Evolutionary conservation across 2,113 vertebrate genomes (phyloP).

Genomic region (Bungarus multicinctus): DNA sequence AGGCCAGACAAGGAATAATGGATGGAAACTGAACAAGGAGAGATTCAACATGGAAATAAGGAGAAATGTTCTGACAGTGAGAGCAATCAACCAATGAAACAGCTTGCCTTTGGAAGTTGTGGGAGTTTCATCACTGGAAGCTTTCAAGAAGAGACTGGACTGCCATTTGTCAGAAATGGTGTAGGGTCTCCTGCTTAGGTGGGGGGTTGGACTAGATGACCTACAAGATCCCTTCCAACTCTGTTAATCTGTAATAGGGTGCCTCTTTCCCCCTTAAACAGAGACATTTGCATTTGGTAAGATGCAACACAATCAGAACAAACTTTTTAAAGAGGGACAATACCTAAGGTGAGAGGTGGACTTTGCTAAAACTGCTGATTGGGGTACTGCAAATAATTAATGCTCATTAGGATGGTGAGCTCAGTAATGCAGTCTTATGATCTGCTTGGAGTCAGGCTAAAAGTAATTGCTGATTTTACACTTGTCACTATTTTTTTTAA

Average conservation of each 20-base stretch:
- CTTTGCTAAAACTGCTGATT: conserved; percentile 22
- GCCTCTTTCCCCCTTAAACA: conserved; percentile 5
- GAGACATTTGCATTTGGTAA: background rate
- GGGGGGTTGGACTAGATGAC: too few relatives aligned
- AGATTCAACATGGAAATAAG: too few relatives aligned
- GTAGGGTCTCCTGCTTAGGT: too few relatives aligned
- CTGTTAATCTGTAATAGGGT: background rate
- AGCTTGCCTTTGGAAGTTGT: too few relatives aligned
- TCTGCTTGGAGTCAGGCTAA: conserved; percentile 40
- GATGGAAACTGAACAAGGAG: too few relatives aligned
- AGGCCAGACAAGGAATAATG: too few relatives aligned
- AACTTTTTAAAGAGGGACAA: conserved; percentile 43
- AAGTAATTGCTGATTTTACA: background rate
- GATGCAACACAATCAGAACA: background rate
- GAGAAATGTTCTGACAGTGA: too few relatives aligned
- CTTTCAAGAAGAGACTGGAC: too few relatives aligned
- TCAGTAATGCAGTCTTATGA: conserved; percentile 9
- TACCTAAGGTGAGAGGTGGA: conserved; percentile 23
- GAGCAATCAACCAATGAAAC: too few relatives aligned
- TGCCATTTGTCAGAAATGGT: too few relatives aligned
- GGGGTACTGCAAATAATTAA: conserved; percentile 39
- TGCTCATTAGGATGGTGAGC: conserved; percentile 44
- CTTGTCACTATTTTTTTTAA: background rate
- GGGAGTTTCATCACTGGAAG: too few relatives aligned
- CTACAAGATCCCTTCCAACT: too few relatives aligned